Evolutionary conservation across 2,797 vertebrate genomes (phyloP).

Genomic region (Buphagus erythrorhynchus): DNA sequence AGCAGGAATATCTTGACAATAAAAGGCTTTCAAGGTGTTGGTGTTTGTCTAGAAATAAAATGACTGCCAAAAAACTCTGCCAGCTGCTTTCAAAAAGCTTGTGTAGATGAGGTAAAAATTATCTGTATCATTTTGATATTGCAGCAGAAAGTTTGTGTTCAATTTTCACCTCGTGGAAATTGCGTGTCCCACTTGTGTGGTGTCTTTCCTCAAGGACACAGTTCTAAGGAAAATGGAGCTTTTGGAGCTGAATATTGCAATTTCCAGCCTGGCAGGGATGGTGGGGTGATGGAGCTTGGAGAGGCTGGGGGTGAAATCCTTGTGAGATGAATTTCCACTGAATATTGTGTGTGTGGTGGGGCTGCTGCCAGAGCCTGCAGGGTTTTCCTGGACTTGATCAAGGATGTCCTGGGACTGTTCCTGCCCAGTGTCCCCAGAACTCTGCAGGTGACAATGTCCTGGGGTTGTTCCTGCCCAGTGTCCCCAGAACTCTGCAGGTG

Average conservation of each 20-base stretch:
- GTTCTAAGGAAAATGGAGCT: background rate
- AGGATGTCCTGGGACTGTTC: background rate
- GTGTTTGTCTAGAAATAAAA: background rate
- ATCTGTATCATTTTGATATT: background rate
- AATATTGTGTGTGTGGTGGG: accelerated
- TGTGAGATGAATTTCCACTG: background rate
- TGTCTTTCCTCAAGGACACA: background rate
- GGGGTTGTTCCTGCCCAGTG: background rate
- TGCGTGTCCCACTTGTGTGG: background rate
- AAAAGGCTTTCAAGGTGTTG: background rate
- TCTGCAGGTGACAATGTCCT: background rate
- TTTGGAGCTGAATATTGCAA: background rate
- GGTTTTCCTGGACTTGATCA: accelerated
- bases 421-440: background rate
- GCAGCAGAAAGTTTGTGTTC: background rate
- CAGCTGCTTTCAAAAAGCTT: background rate
- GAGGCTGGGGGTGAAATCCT: background rate
- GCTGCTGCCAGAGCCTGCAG: background rate
- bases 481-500: background rate
- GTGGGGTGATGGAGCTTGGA: background rate
- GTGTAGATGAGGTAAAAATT: background rate
- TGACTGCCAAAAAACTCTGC: background rate
- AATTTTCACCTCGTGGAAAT: background rate
- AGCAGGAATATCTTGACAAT: background rate
- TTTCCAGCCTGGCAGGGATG: background rate